Evolutionary conservation across 2,797 vertebrate species (phyloP).

Genomic region (Rhincodon typus): DNA sequence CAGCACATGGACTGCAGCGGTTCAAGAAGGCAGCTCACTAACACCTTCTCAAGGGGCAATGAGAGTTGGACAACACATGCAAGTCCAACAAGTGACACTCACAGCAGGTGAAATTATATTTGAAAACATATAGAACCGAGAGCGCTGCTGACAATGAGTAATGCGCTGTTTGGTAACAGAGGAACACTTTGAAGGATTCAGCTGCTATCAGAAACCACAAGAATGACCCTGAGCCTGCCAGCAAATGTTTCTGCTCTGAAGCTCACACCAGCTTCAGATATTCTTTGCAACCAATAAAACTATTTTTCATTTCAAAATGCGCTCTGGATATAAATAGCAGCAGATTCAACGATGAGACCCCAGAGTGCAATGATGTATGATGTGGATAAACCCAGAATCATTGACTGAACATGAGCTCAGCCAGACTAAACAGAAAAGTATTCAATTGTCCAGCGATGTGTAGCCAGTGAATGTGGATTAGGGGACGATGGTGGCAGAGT

Average conservation of each 20-base stretch:
- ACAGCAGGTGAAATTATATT: not conserved
- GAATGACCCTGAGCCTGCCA: constrained; percentile 1
- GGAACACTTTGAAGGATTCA: constrained; percentile 8
- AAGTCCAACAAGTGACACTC: too few relatives aligned
- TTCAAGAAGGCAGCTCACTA: not conserved
- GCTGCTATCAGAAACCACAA: constrained; percentile 10
- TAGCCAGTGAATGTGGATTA: too few relatives aligned
- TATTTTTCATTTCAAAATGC: not conserved
- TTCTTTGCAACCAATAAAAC: not conserved
- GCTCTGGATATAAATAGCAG: not conserved
- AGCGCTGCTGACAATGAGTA: not conserved
- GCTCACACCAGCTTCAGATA: not conserved
- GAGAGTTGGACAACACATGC: not conserved
- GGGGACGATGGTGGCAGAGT: too few relatives aligned
- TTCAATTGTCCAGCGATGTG: too few relatives aligned
- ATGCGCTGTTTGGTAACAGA: not conserved
- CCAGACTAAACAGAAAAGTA: too few relatives aligned
- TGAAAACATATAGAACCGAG: not conserved
- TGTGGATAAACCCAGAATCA: too few relatives aligned
- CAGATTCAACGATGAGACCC: not conserved
- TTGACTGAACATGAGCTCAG: too few relatives aligned
- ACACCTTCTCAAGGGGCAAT: not conserved
- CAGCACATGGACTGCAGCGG: too few relatives aligned
- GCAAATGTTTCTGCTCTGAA: not conserved
- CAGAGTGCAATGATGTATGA: not conserved